Evolutionary conservation across 2,797 vertebrate species (phyloP).

Genomic region (Pygocentrus nattereri): DNA sequence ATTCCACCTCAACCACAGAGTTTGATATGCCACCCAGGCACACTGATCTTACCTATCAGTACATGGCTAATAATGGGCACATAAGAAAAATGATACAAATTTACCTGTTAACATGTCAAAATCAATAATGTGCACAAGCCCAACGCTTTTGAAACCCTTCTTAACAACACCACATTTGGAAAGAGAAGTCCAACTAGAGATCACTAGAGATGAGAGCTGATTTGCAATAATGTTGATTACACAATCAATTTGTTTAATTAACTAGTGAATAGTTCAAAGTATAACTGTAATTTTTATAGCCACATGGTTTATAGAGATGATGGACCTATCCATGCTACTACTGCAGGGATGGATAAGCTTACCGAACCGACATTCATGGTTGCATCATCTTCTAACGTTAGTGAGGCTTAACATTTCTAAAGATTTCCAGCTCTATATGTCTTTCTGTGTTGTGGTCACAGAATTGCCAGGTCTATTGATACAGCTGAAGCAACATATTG

Average conservation of each 20-base stretch:
- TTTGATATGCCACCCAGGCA: constrained; percentile 35
- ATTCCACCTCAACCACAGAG: constrained; percentile 52
- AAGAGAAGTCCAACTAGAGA: too few species aligned
- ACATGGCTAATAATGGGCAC: constrained; percentile 8
- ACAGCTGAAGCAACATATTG: too few species aligned
- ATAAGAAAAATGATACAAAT: constrained; percentile 44
- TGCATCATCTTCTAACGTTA: too few species aligned
- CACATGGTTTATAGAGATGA: neutral
- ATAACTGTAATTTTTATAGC: neutral
- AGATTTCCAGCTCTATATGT: too few species aligned
- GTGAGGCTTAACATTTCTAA: too few species aligned
- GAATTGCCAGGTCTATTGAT: too few species aligned
- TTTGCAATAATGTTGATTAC: neutral
- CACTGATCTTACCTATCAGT: constrained; percentile 25
- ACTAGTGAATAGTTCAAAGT: neutral
- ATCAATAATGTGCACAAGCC: neutral
- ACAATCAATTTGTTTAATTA: neutral
- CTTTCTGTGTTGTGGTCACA: too few species aligned
- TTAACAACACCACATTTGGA: neutral
- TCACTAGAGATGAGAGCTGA: neutral
- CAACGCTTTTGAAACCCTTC: neutral
- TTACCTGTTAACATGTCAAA: constrained; percentile 30
- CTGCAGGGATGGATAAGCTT: neutral
- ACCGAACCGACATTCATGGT: neutral
- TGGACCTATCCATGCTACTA: neutral